Evolutionary conservation across 1,140 invertebrate genomes (phyloP), one percentile per base, ranked within the genome.

Genomic region (Drosophila lacteicornis): DNA sequence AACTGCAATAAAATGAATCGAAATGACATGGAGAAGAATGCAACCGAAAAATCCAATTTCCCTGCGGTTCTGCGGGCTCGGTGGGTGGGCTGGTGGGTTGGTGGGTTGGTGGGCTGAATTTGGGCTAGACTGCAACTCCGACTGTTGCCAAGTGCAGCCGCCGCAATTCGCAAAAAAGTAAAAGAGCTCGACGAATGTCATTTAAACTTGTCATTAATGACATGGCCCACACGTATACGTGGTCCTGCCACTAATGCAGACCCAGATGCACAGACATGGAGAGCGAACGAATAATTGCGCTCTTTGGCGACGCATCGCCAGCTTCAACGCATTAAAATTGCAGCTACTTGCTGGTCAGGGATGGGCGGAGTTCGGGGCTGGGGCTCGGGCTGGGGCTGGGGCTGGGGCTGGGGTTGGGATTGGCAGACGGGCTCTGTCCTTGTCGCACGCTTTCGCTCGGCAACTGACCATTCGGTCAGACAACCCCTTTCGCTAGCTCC

Each of bases 121-220:
- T 42, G 19, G 36, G 25, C 27, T 42, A 57, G 63, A n/a, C 40
- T 33, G 63, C 19, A 55, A 55, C 74, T 61, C 40, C 57, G 46
- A 67, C 69, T 82, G 82, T 82, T 86, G 83, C 83, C 76, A 84
- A 84, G 49, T 86, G 82, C 82, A 65, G 56, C 69, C 62, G 73
- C 65, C 75, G 80, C 77, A 59, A n/a, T 67, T 42, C 42, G 66
- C 7, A 38, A 61, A 47, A 56, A 27, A 17, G 15, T 19, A 47
- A 49, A 59, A 30, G 17, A 63, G 55, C 30, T 50, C 33, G 19
- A 36, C 47, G 43, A 43, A 80, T 79, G 77, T 75, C 80, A 83
- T 88, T 88, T 88, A 78, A 80, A 83, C 53, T 67, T 87, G 68
- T 78, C 84, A 80, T 78, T 87, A 83, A 88, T 69, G 65, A 65